Conservation (phyloP, 2,113 vertebrate species). For the Psittacus erithacus region DNA sequence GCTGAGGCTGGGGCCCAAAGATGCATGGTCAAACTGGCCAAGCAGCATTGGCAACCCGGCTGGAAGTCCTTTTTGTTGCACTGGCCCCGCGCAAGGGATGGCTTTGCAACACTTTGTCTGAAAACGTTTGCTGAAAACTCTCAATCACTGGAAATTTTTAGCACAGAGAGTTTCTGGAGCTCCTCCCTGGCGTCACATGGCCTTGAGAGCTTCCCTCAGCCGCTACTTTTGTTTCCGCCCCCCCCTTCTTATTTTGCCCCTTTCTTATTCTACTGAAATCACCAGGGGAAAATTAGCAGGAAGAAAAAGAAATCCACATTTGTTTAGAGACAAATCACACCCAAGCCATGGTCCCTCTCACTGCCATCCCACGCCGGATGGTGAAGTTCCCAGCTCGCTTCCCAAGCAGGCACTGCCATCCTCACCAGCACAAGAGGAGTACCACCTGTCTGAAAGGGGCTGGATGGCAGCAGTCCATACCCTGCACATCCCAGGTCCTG, state of each 20-base stretch:
- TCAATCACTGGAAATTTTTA: slow-evolving; percentile 50
- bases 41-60: background rate
- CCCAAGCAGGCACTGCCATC: background rate
- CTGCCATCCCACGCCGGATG: rapidly evolving
- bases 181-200: background rate
- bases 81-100: background rate
- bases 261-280: background rate
- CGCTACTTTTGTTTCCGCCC: background rate
- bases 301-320: background rate
- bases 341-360: rapidly evolving
- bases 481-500: background rate
- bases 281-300: background rate
- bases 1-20: background rate
- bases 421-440: rapidly evolving
- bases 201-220: background rate
- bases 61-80: slow-evolving; percentile 6
- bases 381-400: background rate
- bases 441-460: rapidly evolving
- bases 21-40: rapidly evolving
- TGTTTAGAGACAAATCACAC: background rate
- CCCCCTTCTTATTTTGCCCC: background rate
- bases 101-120: background rate
- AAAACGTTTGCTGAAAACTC: slow-evolving; percentile 4
- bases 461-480: background rate
- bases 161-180: background rate